phyloP scores from a whole-genome alignment of 2,113 vertebrate genomes.

The Scomber colias region DNA sequence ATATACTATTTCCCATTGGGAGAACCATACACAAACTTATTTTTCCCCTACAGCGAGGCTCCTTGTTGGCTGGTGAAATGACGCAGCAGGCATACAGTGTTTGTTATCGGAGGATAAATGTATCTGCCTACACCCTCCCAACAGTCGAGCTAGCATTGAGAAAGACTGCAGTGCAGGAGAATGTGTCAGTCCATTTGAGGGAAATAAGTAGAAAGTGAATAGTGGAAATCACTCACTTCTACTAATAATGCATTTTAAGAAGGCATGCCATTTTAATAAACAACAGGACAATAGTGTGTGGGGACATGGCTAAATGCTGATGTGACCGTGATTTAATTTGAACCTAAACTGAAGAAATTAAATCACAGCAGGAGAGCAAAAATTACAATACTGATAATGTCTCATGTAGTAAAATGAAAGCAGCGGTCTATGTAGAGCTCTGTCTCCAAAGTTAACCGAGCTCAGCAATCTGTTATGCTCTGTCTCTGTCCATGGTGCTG shows the following conservation, averaged over 20 bases:
- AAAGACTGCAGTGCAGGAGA: background rate
- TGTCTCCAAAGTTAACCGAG: background rate
- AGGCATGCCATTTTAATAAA: too few species aligned
- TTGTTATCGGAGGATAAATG: background rate
- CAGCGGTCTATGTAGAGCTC: background rate
- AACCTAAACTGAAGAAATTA: background rate
- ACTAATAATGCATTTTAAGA: too few species aligned
- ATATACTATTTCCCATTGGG: background rate
- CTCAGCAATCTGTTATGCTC: constrained; percentile 16
- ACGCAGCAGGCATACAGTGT: too few species aligned
- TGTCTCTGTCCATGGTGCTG: constrained; percentile 45
- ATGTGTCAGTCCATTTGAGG: too few species aligned
- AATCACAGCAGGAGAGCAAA: too few species aligned
- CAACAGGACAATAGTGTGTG: too few species aligned
- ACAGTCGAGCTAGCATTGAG: background rate
- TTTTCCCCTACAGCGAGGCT: background rate
- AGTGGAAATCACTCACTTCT: too few species aligned
- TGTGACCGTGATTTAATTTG: too few species aligned
- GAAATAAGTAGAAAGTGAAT: too few species aligned
- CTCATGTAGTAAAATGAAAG: background rate
- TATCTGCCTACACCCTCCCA: background rate
- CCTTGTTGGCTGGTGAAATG: too few species aligned
- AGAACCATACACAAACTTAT: background rate
- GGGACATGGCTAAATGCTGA: too few species aligned
- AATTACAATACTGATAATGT: background rate